A percentile compares a stretch with the other conserved stretches of the same genome.
phyloP scores from a whole-genome alignment of 1,140 invertebrate species.

The Cotesia vestalis region DNA sequence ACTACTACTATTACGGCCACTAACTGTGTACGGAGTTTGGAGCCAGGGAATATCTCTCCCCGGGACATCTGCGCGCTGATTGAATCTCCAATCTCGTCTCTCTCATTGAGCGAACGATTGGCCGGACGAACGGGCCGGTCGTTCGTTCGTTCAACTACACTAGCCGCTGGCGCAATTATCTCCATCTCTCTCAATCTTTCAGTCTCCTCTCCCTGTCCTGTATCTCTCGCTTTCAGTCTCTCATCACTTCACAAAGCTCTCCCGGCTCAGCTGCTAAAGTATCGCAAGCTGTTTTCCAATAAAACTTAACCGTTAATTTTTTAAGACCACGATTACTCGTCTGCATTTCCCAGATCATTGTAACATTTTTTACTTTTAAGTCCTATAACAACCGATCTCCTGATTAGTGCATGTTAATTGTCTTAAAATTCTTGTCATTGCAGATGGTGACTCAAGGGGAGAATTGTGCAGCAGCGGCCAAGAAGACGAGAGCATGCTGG shows the following conservation, averaged over 20 bases:
- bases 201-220: background rate
- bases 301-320: background rate
- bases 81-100: slow-evolving; percentile 65
- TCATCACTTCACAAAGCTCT: slow-evolving; percentile 23
- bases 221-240: background rate
- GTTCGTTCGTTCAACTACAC: slow-evolving; percentile 27
- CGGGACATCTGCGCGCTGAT: slow-evolving; percentile 67
- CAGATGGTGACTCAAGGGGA: slow-evolving; percentile 61
- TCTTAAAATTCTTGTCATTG: slow-evolving; percentile 37
- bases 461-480: slow-evolving; percentile 63
- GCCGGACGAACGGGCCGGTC: slow-evolving; percentile 46
- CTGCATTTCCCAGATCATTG: background rate
- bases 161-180: slow-evolving; percentile 22
- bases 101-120: slow-evolving; percentile 62
- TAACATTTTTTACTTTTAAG: background rate
- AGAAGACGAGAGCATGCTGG: slow-evolving; percentile 57
- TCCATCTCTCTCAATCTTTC: background rate
- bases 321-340: background rate
- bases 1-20: slow-evolving; percentile 44
- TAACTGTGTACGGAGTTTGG: slow-evolving; percentile 30
- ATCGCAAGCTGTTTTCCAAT: slow-evolving; percentile 16
- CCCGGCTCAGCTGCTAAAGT: slow-evolving; percentile 24
- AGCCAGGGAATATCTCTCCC: slow-evolving; percentile 66
- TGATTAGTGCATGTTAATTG: background rate
- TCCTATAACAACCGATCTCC: background rate